Conservation (phyloP, 92 coral and sea anemone species). For the Pocillopora grandis region DNA sequence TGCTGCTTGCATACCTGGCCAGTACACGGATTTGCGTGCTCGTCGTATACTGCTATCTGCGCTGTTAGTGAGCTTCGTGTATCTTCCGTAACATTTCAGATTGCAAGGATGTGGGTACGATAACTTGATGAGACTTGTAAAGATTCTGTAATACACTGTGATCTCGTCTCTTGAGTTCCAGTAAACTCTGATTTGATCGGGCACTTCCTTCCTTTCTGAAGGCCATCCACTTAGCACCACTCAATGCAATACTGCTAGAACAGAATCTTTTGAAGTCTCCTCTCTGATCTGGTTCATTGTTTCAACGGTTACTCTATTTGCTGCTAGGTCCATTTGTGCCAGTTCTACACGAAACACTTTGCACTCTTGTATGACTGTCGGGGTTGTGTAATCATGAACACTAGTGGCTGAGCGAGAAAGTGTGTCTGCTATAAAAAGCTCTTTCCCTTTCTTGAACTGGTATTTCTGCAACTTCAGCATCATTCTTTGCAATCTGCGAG, state of each 20-base stretch:
- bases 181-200: constrained; percentile 21
- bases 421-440: no score
- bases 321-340: constrained; percentile 1
- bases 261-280: not conserved
- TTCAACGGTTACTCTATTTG: not conserved
- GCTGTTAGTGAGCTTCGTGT: not conserved
- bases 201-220: not conserved
- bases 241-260: not conserved
- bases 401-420: not conserved
- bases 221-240: constrained; percentile 9
- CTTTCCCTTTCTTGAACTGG: constrained; percentile 10
- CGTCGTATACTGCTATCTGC: constrained; percentile 35
- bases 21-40: constrained; percentile 33
- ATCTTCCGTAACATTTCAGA: constrained; percentile 27
- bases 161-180: constrained; percentile 31
- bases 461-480: constrained; percentile 13
- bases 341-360: constrained; percentile 13
- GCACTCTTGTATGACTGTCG: not conserved
- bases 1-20: constrained; percentile 40
- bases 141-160: constrained; percentile 20
- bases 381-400: not conserved
- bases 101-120: constrained; percentile 36
- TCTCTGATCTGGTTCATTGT: not conserved
- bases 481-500: constrained; percentile 10
- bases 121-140: constrained; percentile 29